A percentile compares a stretch with the other conserved stretches of the same genome.
These are phyloP conservation scores for Neoarius graeffei DNA, from an alignment of 2,113 vertebrate genomes.

Conservation along the genomic window DNA sequence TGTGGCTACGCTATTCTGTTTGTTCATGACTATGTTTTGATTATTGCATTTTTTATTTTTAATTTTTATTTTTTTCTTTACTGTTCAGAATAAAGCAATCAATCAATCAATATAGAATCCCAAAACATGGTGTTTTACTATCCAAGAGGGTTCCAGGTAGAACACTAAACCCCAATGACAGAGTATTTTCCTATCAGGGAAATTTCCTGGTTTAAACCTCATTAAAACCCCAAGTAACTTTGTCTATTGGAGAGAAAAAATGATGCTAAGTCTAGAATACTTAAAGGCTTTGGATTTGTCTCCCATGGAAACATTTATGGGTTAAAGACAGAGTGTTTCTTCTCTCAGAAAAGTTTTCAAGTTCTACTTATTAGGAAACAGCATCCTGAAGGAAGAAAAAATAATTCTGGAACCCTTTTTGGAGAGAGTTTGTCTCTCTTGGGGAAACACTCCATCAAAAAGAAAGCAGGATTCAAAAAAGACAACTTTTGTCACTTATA, in stretches of 20 bases:
- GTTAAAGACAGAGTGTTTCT: neutral
- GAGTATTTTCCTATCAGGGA: too few relatives aligned
- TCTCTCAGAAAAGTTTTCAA: neutral
- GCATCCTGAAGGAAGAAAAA: neutral
- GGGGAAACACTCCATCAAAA: neutral
- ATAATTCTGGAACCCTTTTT: neutral
- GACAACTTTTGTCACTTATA: neutral
- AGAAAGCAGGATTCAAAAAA: neutral
- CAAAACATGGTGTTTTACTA: too few relatives aligned
- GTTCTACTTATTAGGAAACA: neutral
- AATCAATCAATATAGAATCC: too few relatives aligned
- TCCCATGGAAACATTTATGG: neutral
- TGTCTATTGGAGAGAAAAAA: neutral
- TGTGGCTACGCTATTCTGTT: too few relatives aligned
- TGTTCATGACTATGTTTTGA: too few relatives aligned
- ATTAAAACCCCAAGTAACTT: neutral
- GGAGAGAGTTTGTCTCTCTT: neutral
- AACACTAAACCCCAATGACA: too few relatives aligned
- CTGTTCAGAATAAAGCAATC: too few relatives aligned
- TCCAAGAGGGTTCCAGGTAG: neutral
- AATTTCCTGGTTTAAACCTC: neutral
- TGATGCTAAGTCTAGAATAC: neutral
- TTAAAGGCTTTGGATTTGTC: neutral
- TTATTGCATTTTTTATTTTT: too few relatives aligned
- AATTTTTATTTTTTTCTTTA: too few relatives aligned